phyloP scores from a whole-genome alignment of 2,113 vertebrate genomes.

The Corydoras sp. region DNA sequence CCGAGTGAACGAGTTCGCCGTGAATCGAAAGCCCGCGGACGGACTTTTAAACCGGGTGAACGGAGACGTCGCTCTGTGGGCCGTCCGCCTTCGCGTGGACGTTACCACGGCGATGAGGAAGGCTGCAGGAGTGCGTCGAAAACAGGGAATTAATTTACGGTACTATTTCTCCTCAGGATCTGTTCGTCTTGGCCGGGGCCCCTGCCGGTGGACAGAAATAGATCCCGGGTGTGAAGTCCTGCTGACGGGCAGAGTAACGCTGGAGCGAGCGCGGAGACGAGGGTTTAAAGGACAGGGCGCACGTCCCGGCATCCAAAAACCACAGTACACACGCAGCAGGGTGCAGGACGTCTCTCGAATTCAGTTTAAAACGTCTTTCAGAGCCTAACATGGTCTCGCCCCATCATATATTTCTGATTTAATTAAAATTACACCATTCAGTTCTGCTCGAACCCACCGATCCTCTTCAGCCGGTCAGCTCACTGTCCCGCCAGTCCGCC shows the following conservation, averaged over 20 bases:
- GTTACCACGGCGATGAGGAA: neutral
- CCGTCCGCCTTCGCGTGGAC: neutral
- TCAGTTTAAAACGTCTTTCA: no score
- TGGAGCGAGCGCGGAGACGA: neutral
- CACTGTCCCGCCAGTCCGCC: no score
- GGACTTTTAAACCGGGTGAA: no score
- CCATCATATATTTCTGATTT: no score
- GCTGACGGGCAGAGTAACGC: constrained; percentile 3
- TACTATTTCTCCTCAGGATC: neutral
- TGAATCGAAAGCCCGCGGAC: no score
- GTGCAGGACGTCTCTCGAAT: no score
- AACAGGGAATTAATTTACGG: neutral
- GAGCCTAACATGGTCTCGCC: no score
- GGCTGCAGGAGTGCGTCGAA: neutral
- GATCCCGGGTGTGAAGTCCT: constrained; percentile 15
- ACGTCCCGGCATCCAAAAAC: neutral
- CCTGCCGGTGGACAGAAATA: constrained; percentile 14
- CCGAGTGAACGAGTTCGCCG: no score
- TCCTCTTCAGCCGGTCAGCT: no score
- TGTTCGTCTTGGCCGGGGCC: constrained; percentile 4
- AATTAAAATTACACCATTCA: no score
- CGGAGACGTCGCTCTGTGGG: neutral
- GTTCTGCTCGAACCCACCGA: no score
- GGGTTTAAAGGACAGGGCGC: neutral
- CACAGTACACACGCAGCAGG: no score